Conservation (phyloP, 1,140 invertebrate species). For the Glomeris maerens region DNA sequence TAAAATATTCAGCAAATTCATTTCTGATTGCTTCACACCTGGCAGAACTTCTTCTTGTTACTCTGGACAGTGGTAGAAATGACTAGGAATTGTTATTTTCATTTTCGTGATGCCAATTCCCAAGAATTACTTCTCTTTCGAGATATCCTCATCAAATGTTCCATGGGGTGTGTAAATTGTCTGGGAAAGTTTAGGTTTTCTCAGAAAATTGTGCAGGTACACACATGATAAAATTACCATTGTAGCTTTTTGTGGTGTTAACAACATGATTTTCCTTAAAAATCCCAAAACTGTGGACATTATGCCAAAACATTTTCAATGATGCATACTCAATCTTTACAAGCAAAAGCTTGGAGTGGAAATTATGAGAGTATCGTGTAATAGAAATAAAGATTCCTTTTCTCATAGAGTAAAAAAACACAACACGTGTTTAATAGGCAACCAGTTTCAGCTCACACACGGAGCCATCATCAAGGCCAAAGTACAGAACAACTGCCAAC, state of each 20-base stretch:
- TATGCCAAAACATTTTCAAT: constrained; percentile 22
- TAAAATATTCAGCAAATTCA: background rate
- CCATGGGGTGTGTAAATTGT: background rate
- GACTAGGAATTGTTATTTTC: background rate
- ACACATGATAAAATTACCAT: background rate
- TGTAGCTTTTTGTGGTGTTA: background rate
- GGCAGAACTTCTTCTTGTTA: background rate
- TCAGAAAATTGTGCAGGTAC: background rate
- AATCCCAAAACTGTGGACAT: constrained; percentile 8
- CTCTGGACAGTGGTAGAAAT: background rate
- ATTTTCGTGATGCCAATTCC: background rate
- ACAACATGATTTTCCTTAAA: background rate
- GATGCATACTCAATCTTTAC: too few relatives aligned
- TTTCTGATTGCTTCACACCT: background rate
- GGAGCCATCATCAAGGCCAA: too few relatives aligned
- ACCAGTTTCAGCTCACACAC: too few relatives aligned
- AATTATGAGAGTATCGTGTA: too few relatives aligned
- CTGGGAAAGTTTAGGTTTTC: background rate
- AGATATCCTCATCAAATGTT: background rate
- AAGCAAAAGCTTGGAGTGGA: too few relatives aligned
- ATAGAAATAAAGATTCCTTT: too few relatives aligned
- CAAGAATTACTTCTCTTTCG: background rate
- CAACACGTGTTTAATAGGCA: too few relatives aligned
- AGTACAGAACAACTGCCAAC: too few relatives aligned
- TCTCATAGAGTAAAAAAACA: too few relatives aligned